Evolutionary conservation across 1,140 invertebrate species (phyloP), one percentile per base, ranked within the genome.

Genomic region (Popillia japonica): DNA sequence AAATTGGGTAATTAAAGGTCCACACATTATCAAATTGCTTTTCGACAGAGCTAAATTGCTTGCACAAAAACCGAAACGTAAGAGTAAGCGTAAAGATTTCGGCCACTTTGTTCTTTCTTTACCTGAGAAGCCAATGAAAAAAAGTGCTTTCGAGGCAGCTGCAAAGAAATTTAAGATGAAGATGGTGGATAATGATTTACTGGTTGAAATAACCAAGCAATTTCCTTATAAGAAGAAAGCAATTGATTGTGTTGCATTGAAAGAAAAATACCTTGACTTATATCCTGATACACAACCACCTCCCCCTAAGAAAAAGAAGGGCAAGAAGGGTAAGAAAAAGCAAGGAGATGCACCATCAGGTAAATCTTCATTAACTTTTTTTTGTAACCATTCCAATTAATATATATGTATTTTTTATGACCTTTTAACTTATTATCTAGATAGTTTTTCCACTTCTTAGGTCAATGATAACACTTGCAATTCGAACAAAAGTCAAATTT

Each of bases 31-130:
- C 22, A 85, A 84, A 80, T 80, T 90, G 75, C 82, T 87, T 72
- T 85, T 90, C 10, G 84, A 86, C 75, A 82, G 88, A 82, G 87
- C 87, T 8, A 87, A 84, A 78, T 87, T 85, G 40, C 84, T 89
- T 40, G 81, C 87, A 1, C 86, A 87, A 84, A 86, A 80, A 78
- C 82, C 84, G 4, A 89, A 89, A 75, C 87, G 81, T 40, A 87
- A 86, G 55, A 88, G 84, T 68, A 80, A 73, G 7, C 83, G 82
- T 74, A 86, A 80, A 79, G 84, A 89, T 75, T 80, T 74, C 14
- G 74, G 78, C 8, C 81, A 82, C 61, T 83, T 83, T 77, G 84
- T 84, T 22, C 78, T 83, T 80, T 76, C 76, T 55, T 76, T 83
- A 61, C 83, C 83, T 0, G 82, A 83, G n/a, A 48, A 80, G 10